Evolutionary conservation across 2,113 vertebrate species (phyloP), one percentile per base, ranked within the genome.

Genomic region (Hydropotes inermis): DNA sequence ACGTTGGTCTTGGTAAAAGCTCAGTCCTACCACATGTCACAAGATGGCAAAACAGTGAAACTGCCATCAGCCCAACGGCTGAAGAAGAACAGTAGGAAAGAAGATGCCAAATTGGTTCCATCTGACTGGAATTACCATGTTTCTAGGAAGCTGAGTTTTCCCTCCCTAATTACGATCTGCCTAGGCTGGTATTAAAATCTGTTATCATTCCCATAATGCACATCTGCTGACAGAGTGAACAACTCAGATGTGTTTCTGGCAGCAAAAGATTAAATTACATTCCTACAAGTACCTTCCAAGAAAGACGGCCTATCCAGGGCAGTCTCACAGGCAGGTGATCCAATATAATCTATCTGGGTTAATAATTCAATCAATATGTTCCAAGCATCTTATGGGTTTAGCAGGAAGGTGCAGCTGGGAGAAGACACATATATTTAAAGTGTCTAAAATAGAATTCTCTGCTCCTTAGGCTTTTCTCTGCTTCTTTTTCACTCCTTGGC

Each of bases 1-100:
- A 89, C 76, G 27, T 94, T 97, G 90, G 91, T 55, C 76, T 97
- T 39, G 85, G 21, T 64, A 76, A 90, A 1, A 0, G 21, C 3
- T 96, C 45, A 54, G 61, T 54, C 83, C 45, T 43, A 39, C 16
- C 33, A 25, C 58, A 25, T 0, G 27, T 0, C 87, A 25, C 15
- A 76, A 47, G 27, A 30, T 23, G 13, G 14, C 2, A 36, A 83
- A 27, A 61, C 21, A 9, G 17, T 6, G 43, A n/a, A 7, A 4
- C 39, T 47, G 23, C 28, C 39, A 14, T 28, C 13, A 25, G 30
- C 23, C 50, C 15, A 23, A 7, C 3, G 45, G 27, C 61, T 43
- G 15, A 54, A 47, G 14, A 74, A n/a, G 23, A 50, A 36, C n/a
- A 16, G 19, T 4, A 81, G 50, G 25, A 43, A 54, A 39, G 57